These are phyloP conservation scores for Acanthiza pusilla DNA, from an alignment of 2,797 vertebrate genomes.

Conservation along the genomic window DNA sequence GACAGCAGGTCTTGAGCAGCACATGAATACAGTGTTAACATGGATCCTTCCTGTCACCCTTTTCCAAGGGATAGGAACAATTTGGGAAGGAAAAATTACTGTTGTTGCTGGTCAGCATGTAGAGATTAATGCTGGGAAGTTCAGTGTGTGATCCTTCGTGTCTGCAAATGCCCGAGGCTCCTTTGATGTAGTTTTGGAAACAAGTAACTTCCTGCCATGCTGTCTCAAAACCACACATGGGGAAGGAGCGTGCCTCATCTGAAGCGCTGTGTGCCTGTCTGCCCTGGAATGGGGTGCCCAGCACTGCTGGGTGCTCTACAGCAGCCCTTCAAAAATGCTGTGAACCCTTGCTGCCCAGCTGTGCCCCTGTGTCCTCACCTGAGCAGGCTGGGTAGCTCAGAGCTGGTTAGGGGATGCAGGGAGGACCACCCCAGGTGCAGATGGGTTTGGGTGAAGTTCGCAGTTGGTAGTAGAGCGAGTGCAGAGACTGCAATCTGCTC, in stretches of 20 bases:
- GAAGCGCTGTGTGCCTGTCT: not conserved
- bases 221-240: not conserved
- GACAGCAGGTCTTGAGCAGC: not conserved
- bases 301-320: not conserved
- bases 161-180: not conserved
- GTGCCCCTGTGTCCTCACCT: not conserved
- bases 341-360: not conserved
- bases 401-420: fast-evolving
- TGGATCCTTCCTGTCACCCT: not conserved
- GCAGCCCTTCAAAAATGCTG: not conserved
- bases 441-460: not conserved
- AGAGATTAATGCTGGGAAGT: not conserved
- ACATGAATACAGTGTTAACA: not conserved
- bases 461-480: not conserved
- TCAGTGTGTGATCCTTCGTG: not conserved
- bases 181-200: not conserved
- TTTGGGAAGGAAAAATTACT: not conserved
- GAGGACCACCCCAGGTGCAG: not conserved
- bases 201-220: fast-evolving
- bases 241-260: not conserved
- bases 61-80: not conserved
- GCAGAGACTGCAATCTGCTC: not conserved
- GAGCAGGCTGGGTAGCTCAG: fast-evolving
- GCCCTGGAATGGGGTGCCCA: not conserved
- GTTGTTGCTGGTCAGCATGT: not conserved